Percentiles rank a stretch among this genome's conserved stretches.
Conservation (phyloP, 1,140 invertebrate species). For the Drosophila sturtevanti region DNA sequence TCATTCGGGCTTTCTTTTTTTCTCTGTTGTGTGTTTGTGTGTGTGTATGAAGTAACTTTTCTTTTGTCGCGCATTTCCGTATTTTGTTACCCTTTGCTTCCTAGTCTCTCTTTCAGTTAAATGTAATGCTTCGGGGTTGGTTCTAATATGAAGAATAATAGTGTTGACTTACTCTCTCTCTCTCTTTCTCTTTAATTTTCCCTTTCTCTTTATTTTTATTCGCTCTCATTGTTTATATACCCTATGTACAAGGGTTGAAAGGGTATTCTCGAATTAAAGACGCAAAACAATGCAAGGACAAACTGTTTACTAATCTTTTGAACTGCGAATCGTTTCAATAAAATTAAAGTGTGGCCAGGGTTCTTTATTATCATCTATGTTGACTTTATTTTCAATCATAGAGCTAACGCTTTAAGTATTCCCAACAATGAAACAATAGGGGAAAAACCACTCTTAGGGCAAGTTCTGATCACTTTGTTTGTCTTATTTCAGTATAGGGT, state of each 20-base stretch:
- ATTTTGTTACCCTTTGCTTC: constrained; percentile 77
- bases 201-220: constrained; percentile 15
- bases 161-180: constrained; percentile 4
- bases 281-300: too few species aligned
- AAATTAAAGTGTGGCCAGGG: too few species aligned
- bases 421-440: too few species aligned
- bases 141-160: neutral
- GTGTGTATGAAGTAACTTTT: constrained; percentile 57
- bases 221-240: neutral
- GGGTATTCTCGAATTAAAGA: too few species aligned
- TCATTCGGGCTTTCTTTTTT: constrained; percentile 39
- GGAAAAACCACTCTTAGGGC: too few species aligned
- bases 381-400: too few species aligned
- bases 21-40: constrained; percentile 8
- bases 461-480: too few species aligned
- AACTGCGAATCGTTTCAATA: too few species aligned
- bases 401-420: too few species aligned
- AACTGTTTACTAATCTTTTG: too few species aligned
- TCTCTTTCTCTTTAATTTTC: neutral
- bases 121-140: neutral
- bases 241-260: neutral
- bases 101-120: constrained; percentile 31
- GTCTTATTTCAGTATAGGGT: neutral
- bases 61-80: constrained; percentile 69
- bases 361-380: too few species aligned